phyloP scores from a whole-genome alignment of 2,113 vertebrate species.

The Ascaphus truei region DNA sequence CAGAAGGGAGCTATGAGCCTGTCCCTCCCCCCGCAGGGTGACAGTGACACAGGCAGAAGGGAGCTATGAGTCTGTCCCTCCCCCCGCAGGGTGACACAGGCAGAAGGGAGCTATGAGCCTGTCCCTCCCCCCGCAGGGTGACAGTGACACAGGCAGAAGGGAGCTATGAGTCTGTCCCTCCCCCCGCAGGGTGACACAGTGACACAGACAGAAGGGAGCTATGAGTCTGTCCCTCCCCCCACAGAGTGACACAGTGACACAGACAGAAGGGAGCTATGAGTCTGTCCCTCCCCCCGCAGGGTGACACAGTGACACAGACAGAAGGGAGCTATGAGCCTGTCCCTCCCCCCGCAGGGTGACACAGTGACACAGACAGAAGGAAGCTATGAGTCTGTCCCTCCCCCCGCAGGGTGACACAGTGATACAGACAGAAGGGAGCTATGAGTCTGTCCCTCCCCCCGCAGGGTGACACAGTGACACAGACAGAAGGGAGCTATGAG shows the following conservation, averaged over 20 bases:
- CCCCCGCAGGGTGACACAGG: not conserved
- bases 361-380: no score
- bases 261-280: slow-evolving; percentile 2
- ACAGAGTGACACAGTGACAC: slow-evolving; percentile 9
- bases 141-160: not conserved
- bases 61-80: not conserved
- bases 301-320: not conserved
- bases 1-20: no score
- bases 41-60: no score
- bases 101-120: no score
- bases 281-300: not conserved
- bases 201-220: not conserved
- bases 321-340: no score
- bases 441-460: not conserved
- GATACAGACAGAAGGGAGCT: no score
- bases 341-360: not conserved
- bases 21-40: not conserved
- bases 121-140: not conserved
- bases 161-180: no score
- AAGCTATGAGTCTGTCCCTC: not conserved
- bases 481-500: not conserved
- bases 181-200: not conserved
- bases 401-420: not conserved
- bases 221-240: no score
- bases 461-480: not conserved